A percentile compares a stretch with the other conserved stretches of the same genome.
Evolutionary conservation across 1,140 invertebrate species (phyloP).

Genomic region (Aphaenogaster floridana): DNA sequence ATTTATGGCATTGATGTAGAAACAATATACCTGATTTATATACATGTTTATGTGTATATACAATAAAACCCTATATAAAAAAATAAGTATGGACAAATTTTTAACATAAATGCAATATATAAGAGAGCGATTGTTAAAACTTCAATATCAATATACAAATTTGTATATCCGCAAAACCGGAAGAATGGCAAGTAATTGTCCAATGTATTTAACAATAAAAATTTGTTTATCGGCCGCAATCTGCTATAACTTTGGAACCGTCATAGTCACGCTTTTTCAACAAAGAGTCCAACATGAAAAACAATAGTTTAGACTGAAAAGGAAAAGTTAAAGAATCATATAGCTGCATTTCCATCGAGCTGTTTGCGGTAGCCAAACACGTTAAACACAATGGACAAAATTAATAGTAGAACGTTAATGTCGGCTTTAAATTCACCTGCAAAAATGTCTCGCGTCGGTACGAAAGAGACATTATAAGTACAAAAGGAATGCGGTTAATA

Average conservation of each 20-base stretch:
- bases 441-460: constrained; percentile 49
- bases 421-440: constrained; percentile 13
- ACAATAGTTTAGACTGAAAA: neutral
- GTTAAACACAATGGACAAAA: constrained; percentile 5
- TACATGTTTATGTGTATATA: too few species aligned
- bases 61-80: neutral
- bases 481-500: constrained; percentile 78
- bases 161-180: neutral
- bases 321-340: constrained; percentile 15
- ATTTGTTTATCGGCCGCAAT: neutral
- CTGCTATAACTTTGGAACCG: neutral
- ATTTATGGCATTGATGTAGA: neutral
- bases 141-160: neutral
- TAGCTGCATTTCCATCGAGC: neutral
- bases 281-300: neutral
- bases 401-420: neutral
- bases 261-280: neutral
- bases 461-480: constrained; percentile 69
- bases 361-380: neutral
- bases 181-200: neutral
- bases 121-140: neutral
- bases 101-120: neutral
- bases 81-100: neutral
- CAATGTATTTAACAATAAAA: neutral
- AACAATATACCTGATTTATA: neutral